A percentile compares a stretch with the other conserved stretches of the same genome.
Conservation (phyloP, 2,113 vertebrate genomes). For the Mesembrinibis cayennensis region DNA sequence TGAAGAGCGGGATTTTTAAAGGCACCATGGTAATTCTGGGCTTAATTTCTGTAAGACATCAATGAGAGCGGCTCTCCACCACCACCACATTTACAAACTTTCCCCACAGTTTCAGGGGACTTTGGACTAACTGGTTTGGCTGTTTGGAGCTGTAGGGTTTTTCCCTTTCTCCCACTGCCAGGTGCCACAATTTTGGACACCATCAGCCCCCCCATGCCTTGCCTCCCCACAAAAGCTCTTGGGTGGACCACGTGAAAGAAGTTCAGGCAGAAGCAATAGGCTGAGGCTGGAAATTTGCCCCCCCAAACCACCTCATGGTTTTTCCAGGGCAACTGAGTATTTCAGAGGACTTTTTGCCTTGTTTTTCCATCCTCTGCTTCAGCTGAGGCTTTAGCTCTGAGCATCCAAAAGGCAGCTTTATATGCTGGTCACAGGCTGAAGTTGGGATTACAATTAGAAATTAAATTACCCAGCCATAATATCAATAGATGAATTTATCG, state of each 20-base stretch:
- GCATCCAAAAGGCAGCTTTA: not conserved
- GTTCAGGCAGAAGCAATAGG: not conserved
- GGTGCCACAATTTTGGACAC: not conserved
- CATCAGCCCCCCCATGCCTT: not conserved
- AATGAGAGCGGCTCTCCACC: rapidly evolving
- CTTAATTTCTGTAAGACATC: not conserved
- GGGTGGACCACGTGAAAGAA: not conserved
- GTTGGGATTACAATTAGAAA: not conserved
- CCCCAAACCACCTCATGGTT: not conserved
- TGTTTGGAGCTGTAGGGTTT: not conserved
- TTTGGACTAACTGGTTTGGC: slow-evolving; percentile 5
- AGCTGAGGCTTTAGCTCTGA: not conserved
- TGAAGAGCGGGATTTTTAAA: not conserved
- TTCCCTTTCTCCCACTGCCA: not conserved
- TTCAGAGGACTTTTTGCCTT: not conserved
- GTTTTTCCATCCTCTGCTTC: not conserved
- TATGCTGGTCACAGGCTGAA: not conserved
- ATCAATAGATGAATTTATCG: not conserved
- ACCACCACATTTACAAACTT: not conserved
- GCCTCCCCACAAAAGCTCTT: not conserved
- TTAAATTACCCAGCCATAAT: not conserved
- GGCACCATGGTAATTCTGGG: not conserved
- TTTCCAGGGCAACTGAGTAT: not conserved
- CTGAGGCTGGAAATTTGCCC: not conserved
- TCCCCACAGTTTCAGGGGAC: not conserved